These are phyloP conservation scores for Cepaea nemoralis DNA, from an alignment of 1,140 invertebrate genomes.

Conservation along the genomic window DNA sequence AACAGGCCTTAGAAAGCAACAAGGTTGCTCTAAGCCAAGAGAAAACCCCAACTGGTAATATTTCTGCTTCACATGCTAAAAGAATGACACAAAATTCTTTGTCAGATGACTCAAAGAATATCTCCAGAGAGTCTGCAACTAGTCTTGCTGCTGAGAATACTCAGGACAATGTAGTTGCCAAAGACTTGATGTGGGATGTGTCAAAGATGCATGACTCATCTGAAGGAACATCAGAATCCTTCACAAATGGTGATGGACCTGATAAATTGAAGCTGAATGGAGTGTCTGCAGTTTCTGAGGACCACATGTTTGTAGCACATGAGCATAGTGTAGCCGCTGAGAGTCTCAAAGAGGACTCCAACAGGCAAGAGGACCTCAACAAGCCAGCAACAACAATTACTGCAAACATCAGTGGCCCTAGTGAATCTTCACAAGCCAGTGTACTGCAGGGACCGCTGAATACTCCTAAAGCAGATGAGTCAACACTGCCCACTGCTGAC, in stretches of 20 bases:
- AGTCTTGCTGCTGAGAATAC: not conserved
- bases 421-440: not conserved
- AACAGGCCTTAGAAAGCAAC: not conserved
- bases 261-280: not conserved
- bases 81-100: not conserved
- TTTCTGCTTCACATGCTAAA: not conserved
- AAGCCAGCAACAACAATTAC: not conserved
- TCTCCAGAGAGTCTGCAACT: not conserved
- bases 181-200: not conserved
- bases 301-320: not conserved
- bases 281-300: not conserved
- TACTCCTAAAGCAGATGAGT: not conserved
- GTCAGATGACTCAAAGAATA: not conserved
- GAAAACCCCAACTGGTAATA: not conserved
- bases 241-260: not conserved
- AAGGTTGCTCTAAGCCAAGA: not conserved
- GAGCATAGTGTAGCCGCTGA: too few species aligned
- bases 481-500: conserved; percentile 20
- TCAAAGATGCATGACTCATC: not conserved
- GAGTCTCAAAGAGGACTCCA: not conserved
- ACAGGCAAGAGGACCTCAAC: not conserved
- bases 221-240: not conserved
- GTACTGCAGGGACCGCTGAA: not conserved
- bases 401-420: not conserved
- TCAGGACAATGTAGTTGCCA: not conserved